Base-by-base conservation (phyloP, 1,140 invertebrate species). In the Marisa cornuarietis region DNA sequence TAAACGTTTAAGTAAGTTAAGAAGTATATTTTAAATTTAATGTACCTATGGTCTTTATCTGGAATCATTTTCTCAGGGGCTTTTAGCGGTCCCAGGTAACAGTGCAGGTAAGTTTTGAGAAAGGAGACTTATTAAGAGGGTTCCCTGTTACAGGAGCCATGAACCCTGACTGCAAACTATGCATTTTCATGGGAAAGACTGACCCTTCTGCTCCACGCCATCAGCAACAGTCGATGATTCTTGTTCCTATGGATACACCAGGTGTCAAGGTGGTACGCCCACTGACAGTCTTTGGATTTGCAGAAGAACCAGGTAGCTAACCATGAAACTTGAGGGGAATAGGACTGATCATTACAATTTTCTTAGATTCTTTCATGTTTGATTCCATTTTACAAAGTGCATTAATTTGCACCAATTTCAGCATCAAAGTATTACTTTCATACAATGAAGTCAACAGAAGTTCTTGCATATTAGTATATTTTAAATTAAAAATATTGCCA, bases 131-230 rank as follows among this genome's bases (percentile, higher is more conserved):
- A 42, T 42, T 42, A 42, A 42, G 11, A 58, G 16, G 54, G 22
- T 68, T 68, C 2, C 49, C 26, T 49, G 24, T 76, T 76, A 52
- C 75, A 91, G 90, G 90, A 82, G 92, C 91, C 20, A 74, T 90
- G 16, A 87, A 92, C 85, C 90, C 91, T 13, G 69, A 88, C 22
- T 92, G 92, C 85, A 90, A 91, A 78, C 71, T 92, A 24, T 90
- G 87, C 83, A 88, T 92, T 49, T 92, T 92, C 79, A 92, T 92
- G 92, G 92, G 92, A 11, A 91, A 91, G 79, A 91, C 91, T n/a
- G 85, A 90, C 73, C 80, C 84, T n/a, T 74, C 61, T 51, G 88
- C 80, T n/a, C 76, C 83, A 11, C 83, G 82, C 31, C 91, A 92
- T 76, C 75, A 81, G 62, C 92, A 92, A 82, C 92, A 92, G 82